Percentiles rank a stretch among this genome's conserved stretches.
These are phyloP conservation scores for Apodemia hepburni DNA, from an alignment of 2,888 invertebrate species.

Conservation along the genomic window DNA sequence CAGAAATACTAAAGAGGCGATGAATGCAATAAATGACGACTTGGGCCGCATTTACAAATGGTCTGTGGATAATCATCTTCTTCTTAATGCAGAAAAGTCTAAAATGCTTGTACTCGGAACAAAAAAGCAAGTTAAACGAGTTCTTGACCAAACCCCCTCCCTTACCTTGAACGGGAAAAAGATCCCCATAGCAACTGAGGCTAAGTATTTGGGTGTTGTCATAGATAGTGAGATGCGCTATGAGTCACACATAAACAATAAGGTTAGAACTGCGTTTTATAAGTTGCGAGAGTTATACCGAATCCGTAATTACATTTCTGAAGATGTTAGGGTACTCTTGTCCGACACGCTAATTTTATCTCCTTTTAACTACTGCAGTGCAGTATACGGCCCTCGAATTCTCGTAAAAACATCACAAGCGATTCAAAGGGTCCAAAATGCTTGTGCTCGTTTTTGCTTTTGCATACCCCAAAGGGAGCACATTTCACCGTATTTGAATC, in stretches of 20 bases:
- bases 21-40: constrained; percentile 3
- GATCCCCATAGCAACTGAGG: neutral
- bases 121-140: constrained; percentile 4
- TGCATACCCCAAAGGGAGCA: too few relatives aligned
- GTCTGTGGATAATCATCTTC: constrained; percentile 4
- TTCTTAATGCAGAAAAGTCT: constrained; percentile 15
- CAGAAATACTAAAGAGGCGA: neutral
- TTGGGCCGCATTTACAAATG: constrained; percentile 6
- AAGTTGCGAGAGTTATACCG: neutral
- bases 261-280: neutral
- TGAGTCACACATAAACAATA: neutral
- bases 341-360: too few relatives aligned
- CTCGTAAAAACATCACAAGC: too few relatives aligned
- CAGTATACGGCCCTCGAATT: too few relatives aligned
- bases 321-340: too few relatives aligned
- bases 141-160: neutral
- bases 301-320: too few relatives aligned
- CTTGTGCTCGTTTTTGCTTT: too few relatives aligned
- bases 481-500: too few relatives aligned
- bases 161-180: neutral
- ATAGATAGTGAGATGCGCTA: neutral
- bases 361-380: too few relatives aligned
- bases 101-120: constrained; percentile 15
- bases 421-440: too few relatives aligned
- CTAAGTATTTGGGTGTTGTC: neutral